Conservation (phyloP, 2,888 invertebrate species). For the Pteria penguin region DNA sequence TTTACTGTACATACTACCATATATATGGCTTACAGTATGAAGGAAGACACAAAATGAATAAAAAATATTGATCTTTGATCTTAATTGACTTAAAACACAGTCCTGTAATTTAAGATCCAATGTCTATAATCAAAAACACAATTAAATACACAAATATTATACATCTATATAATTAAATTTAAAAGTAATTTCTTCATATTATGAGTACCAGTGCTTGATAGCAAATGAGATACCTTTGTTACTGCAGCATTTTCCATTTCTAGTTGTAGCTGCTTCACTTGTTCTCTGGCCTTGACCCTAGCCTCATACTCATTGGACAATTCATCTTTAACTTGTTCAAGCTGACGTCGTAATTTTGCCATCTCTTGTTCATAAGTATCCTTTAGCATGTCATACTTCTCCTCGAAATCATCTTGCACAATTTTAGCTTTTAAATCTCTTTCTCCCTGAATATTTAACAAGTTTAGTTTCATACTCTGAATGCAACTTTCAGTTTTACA, state of each 20-base stretch:
- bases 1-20: too few relatives aligned
- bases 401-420: conserved; percentile 58
- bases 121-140: too few relatives aligned
- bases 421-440: conserved; percentile 61
- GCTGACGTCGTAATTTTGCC: conserved; percentile 61
- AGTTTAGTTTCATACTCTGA: conserved; percentile 70
- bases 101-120: too few relatives aligned
- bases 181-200: too few relatives aligned
- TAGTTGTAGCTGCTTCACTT: conserved; percentile 64
- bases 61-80: too few relatives aligned
- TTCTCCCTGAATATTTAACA: conserved; percentile 68
- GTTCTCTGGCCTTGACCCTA: conserved; percentile 58
- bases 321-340: conserved; percentile 65
- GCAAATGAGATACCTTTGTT: conserved; percentile 58
- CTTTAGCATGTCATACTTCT: conserved; percentile 60
- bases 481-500: conserved; percentile 75
- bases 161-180: too few relatives aligned
- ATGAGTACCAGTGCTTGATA: too few relatives aligned
- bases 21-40: too few relatives aligned
- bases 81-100: too few relatives aligned
- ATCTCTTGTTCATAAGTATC: conserved; percentile 70
- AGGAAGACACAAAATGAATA: too few relatives aligned
- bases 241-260: conserved; percentile 64
- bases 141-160: too few relatives aligned
- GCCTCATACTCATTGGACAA: conserved; percentile 58